Evolutionary conservation across 2,113 vertebrate species (phyloP).

Genomic region (Nesoenas mayeri): DNA sequence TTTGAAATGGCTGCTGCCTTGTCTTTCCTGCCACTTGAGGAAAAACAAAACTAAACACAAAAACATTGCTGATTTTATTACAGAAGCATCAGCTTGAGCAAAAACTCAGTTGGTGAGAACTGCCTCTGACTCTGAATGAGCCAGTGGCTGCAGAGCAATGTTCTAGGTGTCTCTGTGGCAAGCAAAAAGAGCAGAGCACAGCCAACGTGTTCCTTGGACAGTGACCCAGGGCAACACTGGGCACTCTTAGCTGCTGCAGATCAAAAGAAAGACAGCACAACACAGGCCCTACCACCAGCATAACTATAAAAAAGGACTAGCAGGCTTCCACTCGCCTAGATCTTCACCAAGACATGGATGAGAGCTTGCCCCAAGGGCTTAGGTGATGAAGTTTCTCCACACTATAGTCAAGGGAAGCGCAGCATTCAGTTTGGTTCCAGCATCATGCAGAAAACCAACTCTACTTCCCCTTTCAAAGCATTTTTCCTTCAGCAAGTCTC

Average conservation of each 20-base stretch:
- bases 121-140: background rate
- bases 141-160: background rate
- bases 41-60: background rate
- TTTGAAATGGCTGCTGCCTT: constrained; percentile 64
- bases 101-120: background rate
- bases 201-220: background rate
- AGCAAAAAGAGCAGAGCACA: constrained; percentile 16
- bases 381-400: background rate
- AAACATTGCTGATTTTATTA: background rate
- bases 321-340: background rate
- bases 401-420: background rate
- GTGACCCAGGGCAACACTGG: background rate
- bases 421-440: background rate
- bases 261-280: background rate
- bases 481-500: background rate
- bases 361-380: background rate
- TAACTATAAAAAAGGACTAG: background rate
- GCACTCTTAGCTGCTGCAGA: background rate
- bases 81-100: background rate
- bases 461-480: background rate
- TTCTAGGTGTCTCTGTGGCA: background rate
- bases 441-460: background rate
- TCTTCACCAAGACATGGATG: background rate
- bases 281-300: background rate
- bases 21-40: constrained; percentile 28